Percentiles rank a stretch among this genome's conserved stretches.
Conservation (phyloP, 2,797 vertebrate genomes). For the Microchirus variegatus region DNA sequence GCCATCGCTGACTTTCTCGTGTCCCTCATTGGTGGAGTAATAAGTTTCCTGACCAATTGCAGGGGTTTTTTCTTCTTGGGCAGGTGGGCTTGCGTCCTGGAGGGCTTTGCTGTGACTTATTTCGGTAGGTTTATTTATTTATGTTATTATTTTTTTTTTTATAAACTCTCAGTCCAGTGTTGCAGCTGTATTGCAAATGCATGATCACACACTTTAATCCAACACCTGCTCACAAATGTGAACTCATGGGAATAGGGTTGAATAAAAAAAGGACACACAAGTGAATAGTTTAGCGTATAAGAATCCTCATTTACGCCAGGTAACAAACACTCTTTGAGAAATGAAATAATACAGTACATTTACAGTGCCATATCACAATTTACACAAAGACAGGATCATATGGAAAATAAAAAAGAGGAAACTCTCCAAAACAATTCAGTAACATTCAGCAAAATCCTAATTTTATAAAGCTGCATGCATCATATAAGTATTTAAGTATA, state of each 20-base stretch:
- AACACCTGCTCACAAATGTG: too few relatives aligned
- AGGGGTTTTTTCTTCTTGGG: slow-evolving; percentile 91
- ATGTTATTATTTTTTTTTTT: background rate
- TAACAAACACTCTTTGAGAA: too few relatives aligned
- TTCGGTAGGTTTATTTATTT: slow-evolving; percentile 84
- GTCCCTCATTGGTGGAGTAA: slow-evolving; percentile 86
- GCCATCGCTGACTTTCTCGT: slow-evolving; percentile 92
- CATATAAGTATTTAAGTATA: background rate
- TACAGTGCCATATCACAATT: too few relatives aligned
- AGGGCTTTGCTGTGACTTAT: slow-evolving; percentile 93
- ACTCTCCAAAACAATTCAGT: too few relatives aligned
- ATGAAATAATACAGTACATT: too few relatives aligned
- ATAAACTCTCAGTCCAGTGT: background rate
- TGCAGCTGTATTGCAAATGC: background rate
- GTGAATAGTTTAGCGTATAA: too few relatives aligned
- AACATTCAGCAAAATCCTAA: too few relatives aligned
- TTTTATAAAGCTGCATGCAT: background rate
- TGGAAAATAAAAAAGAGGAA: too few relatives aligned
- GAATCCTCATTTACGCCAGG: too few relatives aligned
- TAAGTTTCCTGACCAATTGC: slow-evolving; percentile 89
- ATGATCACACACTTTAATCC: background rate
- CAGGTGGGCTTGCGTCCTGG: slow-evolving; percentile 88
- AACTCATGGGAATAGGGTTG: too few relatives aligned
- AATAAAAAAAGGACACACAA: background rate
- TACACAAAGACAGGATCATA: too few relatives aligned